Evolutionary conservation across 2,113 vertebrate genomes (phyloP).

Genomic region (Caranx melampygus): DNA sequence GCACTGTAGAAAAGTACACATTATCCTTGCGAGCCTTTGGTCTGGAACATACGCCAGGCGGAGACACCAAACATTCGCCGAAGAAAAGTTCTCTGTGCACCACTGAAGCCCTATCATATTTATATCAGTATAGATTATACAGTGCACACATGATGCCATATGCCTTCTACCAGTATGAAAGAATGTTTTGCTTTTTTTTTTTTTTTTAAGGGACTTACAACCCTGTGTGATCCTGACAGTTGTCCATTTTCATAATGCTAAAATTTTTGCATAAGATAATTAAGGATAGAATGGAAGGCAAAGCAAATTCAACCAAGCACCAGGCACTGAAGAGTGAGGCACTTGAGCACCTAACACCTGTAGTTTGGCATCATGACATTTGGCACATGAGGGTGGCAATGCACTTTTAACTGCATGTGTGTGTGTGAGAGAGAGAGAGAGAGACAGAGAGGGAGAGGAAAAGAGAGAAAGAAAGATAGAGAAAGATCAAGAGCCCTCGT

Average conservation of each 20-base stretch:
- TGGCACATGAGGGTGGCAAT: constrained; percentile 74
- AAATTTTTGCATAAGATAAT: constrained; percentile 78
- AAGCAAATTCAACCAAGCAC: constrained; percentile 75
- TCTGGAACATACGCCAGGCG: constrained; percentile 61
- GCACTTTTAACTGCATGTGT: constrained; percentile 56
- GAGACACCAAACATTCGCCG: constrained; percentile 61
- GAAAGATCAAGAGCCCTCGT: constrained; percentile 14
- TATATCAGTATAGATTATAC: constrained; percentile 48
- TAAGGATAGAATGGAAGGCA: constrained; percentile 77
- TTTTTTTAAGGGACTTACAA: constrained; percentile 27
- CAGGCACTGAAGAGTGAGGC: constrained; percentile 83
- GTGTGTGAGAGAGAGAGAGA: constrained; percentile 4
- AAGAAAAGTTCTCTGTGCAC: constrained; percentile 63
- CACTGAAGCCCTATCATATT: constrained; percentile 64
- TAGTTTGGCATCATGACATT: constrained; percentile 76
- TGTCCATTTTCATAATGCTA: constrained; percentile 49
- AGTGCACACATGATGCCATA: constrained; percentile 47
- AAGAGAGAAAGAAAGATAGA: constrained; percentile 7
- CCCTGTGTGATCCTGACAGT: constrained; percentile 32
- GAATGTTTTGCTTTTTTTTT: constrained; percentile 61
- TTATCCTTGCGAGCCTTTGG: constrained; percentile 75
- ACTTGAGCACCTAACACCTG: constrained; percentile 81
- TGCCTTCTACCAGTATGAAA: constrained; percentile 51
- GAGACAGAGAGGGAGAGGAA: background rate
- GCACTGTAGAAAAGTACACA: constrained; percentile 71